Evolutionary conservation across 2,888 invertebrate genomes (phyloP).

Genomic region (Xanthia icteritia): DNA sequence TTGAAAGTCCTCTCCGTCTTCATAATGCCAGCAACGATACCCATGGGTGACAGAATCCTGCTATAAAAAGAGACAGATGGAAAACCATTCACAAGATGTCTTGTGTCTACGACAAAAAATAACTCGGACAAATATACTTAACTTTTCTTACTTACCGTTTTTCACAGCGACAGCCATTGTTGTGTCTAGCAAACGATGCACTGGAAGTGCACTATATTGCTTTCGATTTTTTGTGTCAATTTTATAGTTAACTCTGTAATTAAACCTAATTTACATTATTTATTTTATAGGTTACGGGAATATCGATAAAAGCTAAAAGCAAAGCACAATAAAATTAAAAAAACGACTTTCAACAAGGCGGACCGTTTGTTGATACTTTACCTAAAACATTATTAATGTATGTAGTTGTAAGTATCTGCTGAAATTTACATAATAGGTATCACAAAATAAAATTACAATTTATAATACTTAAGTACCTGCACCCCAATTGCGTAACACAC

Average conservation of each 20-base stretch:
- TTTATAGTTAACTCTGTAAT: slow-evolving; percentile 7
- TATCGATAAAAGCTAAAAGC: neutral
- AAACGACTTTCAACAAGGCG: neutral
- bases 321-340: neutral
- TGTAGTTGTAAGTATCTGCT: neutral
- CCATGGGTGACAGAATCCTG: neutral
- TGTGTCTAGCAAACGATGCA: neutral
- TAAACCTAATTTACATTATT: neutral
- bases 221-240: neutral
- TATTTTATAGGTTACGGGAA: neutral
- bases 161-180: slow-evolving; percentile 22
- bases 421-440: neutral
- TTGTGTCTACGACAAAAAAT: neutral
- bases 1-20: neutral
- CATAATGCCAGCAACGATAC: too few species aligned
- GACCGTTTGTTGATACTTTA: neutral
- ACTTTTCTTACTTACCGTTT: neutral
- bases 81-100: neutral
- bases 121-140: neutral
- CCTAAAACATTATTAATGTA: neutral
- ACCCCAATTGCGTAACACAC: too few species aligned
- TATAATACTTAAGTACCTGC: neutral
- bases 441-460: neutral
- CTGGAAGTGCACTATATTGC: neutral
- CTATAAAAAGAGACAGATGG: neutral